Percentiles rank a stretch among this genome's conserved stretches.
These are phyloP conservation scores for Choloepus didactylus DNA, from an alignment of 2,797 vertebrate species.

Conservation along the genomic window DNA sequence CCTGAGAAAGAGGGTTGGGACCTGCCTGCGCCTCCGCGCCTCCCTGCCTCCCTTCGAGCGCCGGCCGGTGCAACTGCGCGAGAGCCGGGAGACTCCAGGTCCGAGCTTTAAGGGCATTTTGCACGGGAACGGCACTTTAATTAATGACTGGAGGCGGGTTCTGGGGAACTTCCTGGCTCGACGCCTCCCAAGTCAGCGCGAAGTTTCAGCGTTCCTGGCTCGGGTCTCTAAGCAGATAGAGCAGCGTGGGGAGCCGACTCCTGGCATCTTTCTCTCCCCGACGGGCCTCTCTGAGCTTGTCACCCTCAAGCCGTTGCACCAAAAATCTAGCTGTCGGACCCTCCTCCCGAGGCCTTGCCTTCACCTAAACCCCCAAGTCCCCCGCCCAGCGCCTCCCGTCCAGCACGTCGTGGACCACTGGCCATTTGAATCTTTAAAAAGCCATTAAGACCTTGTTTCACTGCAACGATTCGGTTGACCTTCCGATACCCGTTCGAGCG, in stretches of 20 bases:
- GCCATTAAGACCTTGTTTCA: slow-evolving; percentile 26
- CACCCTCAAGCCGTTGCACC: background rate
- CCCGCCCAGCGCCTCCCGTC: background rate
- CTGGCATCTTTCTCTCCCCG: background rate
- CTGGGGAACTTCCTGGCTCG: background rate
- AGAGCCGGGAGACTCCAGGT: background rate
- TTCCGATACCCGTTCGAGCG: background rate
- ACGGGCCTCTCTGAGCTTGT: background rate
- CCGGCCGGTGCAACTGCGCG: background rate
- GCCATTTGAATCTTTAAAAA: background rate
- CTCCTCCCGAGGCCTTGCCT: background rate
- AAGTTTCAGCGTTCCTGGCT: background rate
- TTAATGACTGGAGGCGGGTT: background rate
- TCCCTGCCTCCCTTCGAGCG: background rate
- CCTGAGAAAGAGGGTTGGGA: background rate
- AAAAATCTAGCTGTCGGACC: no score
- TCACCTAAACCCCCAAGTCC: no score
- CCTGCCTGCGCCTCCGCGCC: background rate
- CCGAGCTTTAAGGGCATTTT: slow-evolving; percentile 45
- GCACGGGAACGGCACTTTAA: slow-evolving; percentile 4
- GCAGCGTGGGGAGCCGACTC: background rate
- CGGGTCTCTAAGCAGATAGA: background rate
- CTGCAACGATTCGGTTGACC: slow-evolving; percentile 16
- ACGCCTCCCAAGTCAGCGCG: background rate
- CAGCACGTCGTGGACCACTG: background rate